Percentiles rank a stretch among this genome's conserved stretches.
These are phyloP conservation scores for Lasioglossum oenotherae DNA, from an alignment of 2,888 invertebrate species.

Conservation along the genomic window DNA sequence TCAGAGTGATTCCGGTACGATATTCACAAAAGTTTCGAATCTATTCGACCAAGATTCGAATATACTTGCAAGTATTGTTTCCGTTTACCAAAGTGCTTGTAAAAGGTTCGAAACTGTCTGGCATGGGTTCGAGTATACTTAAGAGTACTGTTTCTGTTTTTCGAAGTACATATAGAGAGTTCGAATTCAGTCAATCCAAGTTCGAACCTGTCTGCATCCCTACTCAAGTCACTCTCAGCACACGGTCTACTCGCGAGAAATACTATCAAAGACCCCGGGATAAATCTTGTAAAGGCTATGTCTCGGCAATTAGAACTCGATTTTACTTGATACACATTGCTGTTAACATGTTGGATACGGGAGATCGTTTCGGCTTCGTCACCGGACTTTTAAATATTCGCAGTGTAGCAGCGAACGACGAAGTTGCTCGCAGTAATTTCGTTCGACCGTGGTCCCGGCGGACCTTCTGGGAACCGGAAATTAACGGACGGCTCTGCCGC, in stretches of 20 bases:
- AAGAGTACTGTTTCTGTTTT: no score
- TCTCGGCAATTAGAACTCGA: neutral
- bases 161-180: no score
- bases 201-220: no score
- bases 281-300: neutral
- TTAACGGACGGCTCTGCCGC: conserved; percentile 24
- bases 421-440: conserved; percentile 17
- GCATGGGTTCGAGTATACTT: no score
- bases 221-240: neutral
- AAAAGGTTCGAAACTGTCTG: no score
- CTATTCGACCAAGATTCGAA: no score
- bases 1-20: no score
- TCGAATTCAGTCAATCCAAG: no score
- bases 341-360: neutral
- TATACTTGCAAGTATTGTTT: no score
- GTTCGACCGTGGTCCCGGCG: conserved; percentile 9
- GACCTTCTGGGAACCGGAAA: conserved; percentile 25
- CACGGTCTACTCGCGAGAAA: neutral
- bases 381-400: neutral
- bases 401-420: neutral
- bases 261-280: no score
- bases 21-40: no score
- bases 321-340: neutral
- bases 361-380: neutral
- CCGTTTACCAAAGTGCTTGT: no score